phyloP scores from a whole-genome alignment of 2,888 invertebrate genomes.

The Eumerus sabulonum region DNA sequence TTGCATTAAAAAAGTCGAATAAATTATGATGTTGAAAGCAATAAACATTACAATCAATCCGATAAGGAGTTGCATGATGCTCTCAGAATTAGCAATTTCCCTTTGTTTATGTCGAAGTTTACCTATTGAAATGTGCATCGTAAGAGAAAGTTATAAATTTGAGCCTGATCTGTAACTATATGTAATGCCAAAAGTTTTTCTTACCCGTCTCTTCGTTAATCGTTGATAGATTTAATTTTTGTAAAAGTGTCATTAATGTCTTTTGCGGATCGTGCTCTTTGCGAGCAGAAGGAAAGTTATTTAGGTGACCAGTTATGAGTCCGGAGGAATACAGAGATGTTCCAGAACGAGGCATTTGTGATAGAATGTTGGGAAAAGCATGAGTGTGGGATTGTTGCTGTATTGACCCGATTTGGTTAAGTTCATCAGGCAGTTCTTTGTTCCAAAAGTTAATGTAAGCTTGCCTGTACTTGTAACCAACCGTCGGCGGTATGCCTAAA shows the following conservation, averaged over 20 bases:
- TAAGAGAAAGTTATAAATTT: conserved; percentile 6
- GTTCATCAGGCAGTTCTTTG: conserved; percentile 87
- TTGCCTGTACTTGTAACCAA: conserved; percentile 87
- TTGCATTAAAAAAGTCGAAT: conserved; percentile 76
- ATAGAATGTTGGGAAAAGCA: conserved; percentile 57
- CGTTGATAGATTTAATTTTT: conserved; percentile 72
- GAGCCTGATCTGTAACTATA: conserved; percentile 14
- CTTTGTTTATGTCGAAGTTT: conserved; percentile 62
- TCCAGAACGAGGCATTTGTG: conserved; percentile 73
- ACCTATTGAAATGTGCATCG: conserved; percentile 42
- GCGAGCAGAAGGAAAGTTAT: conserved; percentile 75
- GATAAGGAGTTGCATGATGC: conserved; percentile 83
- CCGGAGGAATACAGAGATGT: conserved; percentile 72
- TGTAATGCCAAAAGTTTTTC: conserved; percentile 74
- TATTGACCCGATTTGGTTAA: conserved; percentile 80
- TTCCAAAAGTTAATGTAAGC: conserved; percentile 92
- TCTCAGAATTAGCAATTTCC: conserved; percentile 81
- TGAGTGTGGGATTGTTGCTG: conserved; percentile 74
- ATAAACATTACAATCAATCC: conserved; percentile 86
- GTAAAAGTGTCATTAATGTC: conserved; percentile 75
- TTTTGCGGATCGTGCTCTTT: conserved; percentile 77
- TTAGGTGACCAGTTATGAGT: conserved; percentile 78
- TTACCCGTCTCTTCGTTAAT: conserved; percentile 71
- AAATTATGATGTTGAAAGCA: conserved; percentile 82
- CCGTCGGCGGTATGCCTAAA: conserved; percentile 86